Evolutionary conservation across 2,888 invertebrate species (phyloP).

Genomic region (Neria commutata): DNA sequence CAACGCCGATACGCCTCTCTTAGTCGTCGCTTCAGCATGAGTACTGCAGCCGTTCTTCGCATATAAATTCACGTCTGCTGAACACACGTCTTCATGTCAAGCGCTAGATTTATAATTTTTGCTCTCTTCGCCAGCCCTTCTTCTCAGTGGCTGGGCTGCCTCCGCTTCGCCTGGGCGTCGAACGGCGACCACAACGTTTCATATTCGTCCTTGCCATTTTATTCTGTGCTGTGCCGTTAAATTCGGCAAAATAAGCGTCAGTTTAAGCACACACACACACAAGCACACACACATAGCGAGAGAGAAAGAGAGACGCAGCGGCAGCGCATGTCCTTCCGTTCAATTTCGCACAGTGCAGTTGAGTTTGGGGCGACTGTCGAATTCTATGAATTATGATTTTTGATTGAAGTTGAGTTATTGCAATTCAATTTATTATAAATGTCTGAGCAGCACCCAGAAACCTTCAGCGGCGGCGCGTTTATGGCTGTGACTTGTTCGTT

Average conservation of each 20-base stretch:
- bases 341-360: conserved; percentile 25
- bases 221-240: conserved; percentile 15
- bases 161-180: conserved; percentile 2
- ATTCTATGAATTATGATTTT: conserved; percentile 60
- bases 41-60: conserved; percentile 48
- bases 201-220: conserved; percentile 20
- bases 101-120: conserved; percentile 57
- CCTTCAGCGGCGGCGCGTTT: background rate
- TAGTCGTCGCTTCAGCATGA: no score
- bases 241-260: conserved; percentile 29
- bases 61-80: conserved; percentile 52
- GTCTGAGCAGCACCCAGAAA: conserved; percentile 19
- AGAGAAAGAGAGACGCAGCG: background rate
- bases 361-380: conserved; percentile 42
- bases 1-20: no score
- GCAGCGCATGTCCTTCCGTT: conserved; percentile 2
- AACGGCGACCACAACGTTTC: background rate
- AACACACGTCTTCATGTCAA: conserved; percentile 53
- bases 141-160: no score
- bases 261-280: conserved; percentile 10
- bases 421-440: conserved; percentile 57
- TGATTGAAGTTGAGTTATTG: conserved; percentile 61
- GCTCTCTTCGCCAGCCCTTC: no score
- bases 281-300: conserved; percentile 12
- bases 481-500: background rate